Evolutionary conservation across 2,797 vertebrate genomes (phyloP), one percentile per base, ranked within the genome.

Genomic region (Hyperoplus lanceolatus): DNA sequence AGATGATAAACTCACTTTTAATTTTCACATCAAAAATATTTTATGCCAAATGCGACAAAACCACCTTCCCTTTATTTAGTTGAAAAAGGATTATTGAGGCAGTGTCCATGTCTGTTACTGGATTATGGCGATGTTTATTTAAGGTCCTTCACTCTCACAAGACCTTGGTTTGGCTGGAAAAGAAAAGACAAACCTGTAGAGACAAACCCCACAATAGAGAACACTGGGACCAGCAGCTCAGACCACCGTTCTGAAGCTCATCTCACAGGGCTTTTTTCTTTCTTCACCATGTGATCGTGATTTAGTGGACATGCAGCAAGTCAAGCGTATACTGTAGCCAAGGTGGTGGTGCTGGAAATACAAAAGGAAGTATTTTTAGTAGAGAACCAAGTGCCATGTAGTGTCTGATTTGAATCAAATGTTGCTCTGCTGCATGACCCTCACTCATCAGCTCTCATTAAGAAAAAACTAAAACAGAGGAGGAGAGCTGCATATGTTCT

Each of bases 361-460:
- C 10, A 15, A 39, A 76, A 3, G 1, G 36, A 43, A 74, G 12
- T 81, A 72, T 80, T 83, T 85, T 87, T 81, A 71, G 64, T 7
- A 4, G 36, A n/a, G 53, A 66, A 75, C 79, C 38, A 77, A 80
- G 75, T 64, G 48, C 69, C 42, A 43, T 36, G 77, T 69, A 51
- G 61, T 29, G 48, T 84, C 71, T 79, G 55, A 66, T 85, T 87
- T 86, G 60, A 86, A 85, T 89, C 77, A 80, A 46, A 66, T 18
- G 55, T 74, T 84, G 62, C 66, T 87, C 74, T 49, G 57, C 71
- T 77, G 61, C 79, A 53, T 46, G 60, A 72, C 70, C 68, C 68
- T 41, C 78, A 39, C 63, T 79, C 70, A 79, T 88, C 78, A 71
- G 55, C 49, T 86, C 64, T 84, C 72, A 89, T 93, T 87, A 85